These are phyloP conservation scores for Alentia gelatinosa DNA, from an alignment of 2,888 invertebrate genomes.

Conservation along the genomic window DNA sequence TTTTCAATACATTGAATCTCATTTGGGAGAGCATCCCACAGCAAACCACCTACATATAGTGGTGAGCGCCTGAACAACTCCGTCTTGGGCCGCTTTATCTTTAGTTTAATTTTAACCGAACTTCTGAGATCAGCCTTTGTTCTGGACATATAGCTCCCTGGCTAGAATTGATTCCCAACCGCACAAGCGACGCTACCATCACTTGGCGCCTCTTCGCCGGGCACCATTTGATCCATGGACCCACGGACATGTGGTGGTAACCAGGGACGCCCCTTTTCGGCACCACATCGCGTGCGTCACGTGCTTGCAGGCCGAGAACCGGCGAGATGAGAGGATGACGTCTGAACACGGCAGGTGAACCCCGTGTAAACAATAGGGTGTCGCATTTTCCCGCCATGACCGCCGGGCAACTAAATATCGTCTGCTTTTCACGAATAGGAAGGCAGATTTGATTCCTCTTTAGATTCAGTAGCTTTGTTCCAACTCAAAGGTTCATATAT, in stretches of 20 bases:
- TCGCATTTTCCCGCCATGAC: conserved; percentile 8
- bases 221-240: background rate
- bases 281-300: conserved; percentile 24
- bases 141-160: too few relatives aligned
- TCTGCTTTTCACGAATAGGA: background rate
- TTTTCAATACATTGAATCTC: too few relatives aligned
- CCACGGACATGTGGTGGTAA: background rate
- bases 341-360: background rate
- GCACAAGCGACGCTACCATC: too few relatives aligned
- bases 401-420: background rate
- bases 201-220: background rate
- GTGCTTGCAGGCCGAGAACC: background rate
- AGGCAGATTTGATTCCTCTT: background rate
- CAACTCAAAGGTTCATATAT: too few relatives aligned
- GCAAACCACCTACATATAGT: too few relatives aligned
- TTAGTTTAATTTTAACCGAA: too few relatives aligned
- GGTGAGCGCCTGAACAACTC: too few relatives aligned
- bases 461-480: background rate
- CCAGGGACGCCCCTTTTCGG: background rate
- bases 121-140: too few relatives aligned
- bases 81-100: too few relatives aligned
- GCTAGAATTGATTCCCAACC: too few relatives aligned
- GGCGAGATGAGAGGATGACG: conserved; percentile 29
- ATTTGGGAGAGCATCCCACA: too few relatives aligned
- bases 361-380: conserved; percentile 4